Conservation (phyloP, 2,113 vertebrate genomes). For the Mirza zaza region DNA sequence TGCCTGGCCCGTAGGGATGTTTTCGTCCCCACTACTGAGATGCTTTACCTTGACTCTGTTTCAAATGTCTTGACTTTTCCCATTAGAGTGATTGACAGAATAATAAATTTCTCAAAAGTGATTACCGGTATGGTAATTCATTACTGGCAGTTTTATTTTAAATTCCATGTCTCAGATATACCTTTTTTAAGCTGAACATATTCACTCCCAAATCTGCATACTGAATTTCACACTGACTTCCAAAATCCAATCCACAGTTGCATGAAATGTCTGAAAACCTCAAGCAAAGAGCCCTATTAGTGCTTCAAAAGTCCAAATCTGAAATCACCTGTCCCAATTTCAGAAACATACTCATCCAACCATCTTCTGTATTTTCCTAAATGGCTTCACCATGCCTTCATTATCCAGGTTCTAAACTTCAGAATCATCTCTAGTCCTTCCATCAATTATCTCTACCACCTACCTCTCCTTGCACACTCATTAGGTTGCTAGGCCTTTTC, state of each 20-base stretch:
- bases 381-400: neutral
- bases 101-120: neutral
- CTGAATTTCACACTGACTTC: neutral
- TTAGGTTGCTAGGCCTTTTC: neutral
- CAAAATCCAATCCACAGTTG: neutral
- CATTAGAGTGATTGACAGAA: neutral
- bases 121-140: neutral
- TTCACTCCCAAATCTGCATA: neutral
- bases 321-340: neutral
- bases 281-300: neutral
- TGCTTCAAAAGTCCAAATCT: neutral
- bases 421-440: neutral
- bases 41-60: neutral
- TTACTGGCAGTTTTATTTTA: neutral
- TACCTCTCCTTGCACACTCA: rapidly evolving
- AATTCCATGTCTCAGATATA: neutral
- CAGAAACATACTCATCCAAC: neutral
- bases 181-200: neutral
- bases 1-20: too few species aligned
- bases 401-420: neutral
- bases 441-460: neutral
- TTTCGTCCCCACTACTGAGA: neutral
- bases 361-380: neutral
- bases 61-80: neutral
- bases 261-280: neutral